Percentiles rank a stretch among this genome's conserved stretches.
phyloP scores from a whole-genome alignment of 2,797 vertebrate species.

The Octomys mimax region DNA sequence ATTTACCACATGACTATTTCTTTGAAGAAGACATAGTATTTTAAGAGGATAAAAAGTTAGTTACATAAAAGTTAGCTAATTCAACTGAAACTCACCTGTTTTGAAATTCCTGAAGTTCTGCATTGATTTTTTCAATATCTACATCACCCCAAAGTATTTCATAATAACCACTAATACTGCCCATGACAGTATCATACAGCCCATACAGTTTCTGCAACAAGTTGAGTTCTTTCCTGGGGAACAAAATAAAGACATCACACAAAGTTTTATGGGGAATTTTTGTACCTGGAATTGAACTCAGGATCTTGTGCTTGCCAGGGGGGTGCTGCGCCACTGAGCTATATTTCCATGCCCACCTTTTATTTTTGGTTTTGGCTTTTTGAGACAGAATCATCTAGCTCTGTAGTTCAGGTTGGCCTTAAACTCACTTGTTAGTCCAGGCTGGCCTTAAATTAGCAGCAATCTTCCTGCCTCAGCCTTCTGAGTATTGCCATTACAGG shows the following conservation, averaged over 20 bases:
- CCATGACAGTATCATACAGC: slow-evolving; percentile 92
- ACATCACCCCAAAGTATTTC: slow-evolving; percentile 91
- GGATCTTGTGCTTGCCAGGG: no score
- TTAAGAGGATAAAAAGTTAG: background rate
- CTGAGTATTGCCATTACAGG: background rate
- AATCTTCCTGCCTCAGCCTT: background rate
- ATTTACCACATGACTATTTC: background rate
- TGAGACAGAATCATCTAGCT: background rate
- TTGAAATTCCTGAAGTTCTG: slow-evolving; percentile 92
- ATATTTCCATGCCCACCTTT: no score
- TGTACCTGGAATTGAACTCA: no score
- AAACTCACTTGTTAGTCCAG: background rate
- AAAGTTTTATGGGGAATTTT: background rate
- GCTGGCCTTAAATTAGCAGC: background rate
- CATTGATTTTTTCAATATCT: slow-evolving; percentile 92
- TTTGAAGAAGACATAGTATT: background rate
- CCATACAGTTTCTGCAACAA: slow-evolving; percentile 93
- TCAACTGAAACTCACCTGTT: slow-evolving; percentile 87
- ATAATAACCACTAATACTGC: slow-evolving; percentile 90
- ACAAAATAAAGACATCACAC: slow-evolving; percentile 49
- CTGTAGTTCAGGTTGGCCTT: background rate
- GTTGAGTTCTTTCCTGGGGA: slow-evolving; percentile 91
- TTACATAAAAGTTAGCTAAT: background rate
- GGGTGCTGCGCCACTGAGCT: no score
- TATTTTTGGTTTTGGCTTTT: background rate